Evolutionary conservation across 2,113 vertebrate genomes (phyloP).

Genomic region (Bungarus multicinctus): DNA sequence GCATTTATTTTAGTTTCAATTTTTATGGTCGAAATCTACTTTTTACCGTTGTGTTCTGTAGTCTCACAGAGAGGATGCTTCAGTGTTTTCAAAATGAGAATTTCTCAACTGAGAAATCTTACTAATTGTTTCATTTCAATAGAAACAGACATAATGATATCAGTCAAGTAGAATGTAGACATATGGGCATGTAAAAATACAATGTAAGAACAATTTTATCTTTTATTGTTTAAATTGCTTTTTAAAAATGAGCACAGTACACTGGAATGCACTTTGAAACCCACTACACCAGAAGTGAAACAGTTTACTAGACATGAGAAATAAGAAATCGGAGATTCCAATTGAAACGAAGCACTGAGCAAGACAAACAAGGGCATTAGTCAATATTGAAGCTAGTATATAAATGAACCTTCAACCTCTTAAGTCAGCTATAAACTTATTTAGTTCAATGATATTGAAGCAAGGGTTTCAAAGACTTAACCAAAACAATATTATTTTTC

Average conservation of each 20-base stretch:
- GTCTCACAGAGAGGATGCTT: constrained; percentile 10
- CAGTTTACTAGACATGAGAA: background rate
- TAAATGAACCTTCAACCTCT: background rate
- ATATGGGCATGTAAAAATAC: background rate
- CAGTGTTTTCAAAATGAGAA: background rate
- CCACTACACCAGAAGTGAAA: background rate
- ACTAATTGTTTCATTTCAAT: constrained; percentile 8
- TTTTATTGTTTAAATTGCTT: background rate
- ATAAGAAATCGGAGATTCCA: background rate
- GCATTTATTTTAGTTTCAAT: background rate
- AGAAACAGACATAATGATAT: background rate
- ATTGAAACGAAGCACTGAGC: background rate
- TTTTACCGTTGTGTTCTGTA: constrained; percentile 16
- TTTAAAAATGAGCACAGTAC: background rate
- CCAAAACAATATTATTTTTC: background rate
- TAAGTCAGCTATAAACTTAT: background rate
- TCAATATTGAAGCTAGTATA: background rate
- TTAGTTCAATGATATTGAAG: background rate
- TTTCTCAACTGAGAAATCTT: constrained; percentile 15
- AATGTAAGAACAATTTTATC: background rate
- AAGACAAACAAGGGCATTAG: background rate
- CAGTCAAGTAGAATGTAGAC: background rate
- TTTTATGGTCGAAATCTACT: constrained; percentile 39
- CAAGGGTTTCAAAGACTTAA: background rate
- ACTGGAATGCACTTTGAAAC: background rate